These are phyloP conservation scores for Leptinotarsa texana DNA, from an alignment of 1,140 invertebrate species.

Conservation along the genomic window DNA sequence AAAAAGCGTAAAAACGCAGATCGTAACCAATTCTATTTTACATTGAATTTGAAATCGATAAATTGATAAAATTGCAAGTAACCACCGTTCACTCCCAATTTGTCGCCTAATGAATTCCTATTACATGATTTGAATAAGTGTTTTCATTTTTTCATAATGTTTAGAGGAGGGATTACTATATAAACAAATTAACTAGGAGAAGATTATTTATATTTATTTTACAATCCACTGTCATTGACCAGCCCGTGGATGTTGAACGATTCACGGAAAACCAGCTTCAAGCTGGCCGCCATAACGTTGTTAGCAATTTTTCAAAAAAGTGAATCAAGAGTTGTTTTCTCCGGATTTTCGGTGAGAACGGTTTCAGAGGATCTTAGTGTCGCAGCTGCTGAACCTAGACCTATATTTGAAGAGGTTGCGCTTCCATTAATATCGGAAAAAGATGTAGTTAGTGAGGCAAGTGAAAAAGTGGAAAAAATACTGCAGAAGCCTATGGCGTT, in stretches of 20 bases:
- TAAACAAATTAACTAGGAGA: constrained; percentile 16
- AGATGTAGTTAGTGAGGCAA: constrained; percentile 30
- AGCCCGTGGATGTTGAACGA: constrained; percentile 11
- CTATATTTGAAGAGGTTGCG: constrained; percentile 36
- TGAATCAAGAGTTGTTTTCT: constrained; percentile 9
- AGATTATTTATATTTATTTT: not conserved
- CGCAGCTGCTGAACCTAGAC: constrained; percentile 41
- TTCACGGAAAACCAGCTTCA: constrained; percentile 12
- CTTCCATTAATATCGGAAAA: constrained; percentile 32
- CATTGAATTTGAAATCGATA: constrained; percentile 18
- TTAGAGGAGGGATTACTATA: constrained; percentile 12
- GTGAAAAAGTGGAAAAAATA: constrained; percentile 45
- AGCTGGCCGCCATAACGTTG: not conserved
- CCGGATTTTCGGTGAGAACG: not conserved
- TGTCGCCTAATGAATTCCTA: constrained; percentile 24
- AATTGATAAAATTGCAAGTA: constrained; percentile 22
- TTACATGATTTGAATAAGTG: constrained; percentile 26
- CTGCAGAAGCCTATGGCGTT: constrained; percentile 41
- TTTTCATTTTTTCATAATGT: constrained; percentile 23
- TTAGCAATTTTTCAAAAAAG: not conserved
- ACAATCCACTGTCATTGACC: not conserved
- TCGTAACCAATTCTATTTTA: constrained; percentile 17
- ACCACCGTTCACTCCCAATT: constrained; percentile 23
- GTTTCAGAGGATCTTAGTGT: constrained; percentile 31
- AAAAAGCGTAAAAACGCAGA: constrained; percentile 14